phyloP scores from a whole-genome alignment of 2,888 invertebrate species.

The Erebia epiphron region DNA sequence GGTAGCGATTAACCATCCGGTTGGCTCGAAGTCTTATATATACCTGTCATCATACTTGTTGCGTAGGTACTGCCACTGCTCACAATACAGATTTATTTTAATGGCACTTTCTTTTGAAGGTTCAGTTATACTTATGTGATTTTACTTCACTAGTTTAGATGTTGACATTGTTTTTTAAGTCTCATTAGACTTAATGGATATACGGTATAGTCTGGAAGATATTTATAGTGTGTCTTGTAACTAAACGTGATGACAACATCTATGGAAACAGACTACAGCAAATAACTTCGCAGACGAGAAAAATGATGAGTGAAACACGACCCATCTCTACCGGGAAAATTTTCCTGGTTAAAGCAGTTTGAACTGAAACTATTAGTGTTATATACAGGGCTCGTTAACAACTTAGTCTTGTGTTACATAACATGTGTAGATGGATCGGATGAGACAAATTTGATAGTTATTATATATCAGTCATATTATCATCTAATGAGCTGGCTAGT shows the following conservation, averaged over 20 bases:
- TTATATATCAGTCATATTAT: neutral
- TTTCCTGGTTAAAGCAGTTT: constrained; percentile 1
- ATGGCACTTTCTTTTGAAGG: neutral
- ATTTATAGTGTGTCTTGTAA: neutral
- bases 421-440: neutral
- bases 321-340: neutral
- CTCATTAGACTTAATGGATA: neutral
- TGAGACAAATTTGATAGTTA: neutral
- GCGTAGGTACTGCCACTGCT: neutral
- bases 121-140: neutral
- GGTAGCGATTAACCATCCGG: constrained; percentile 14
- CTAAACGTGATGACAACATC: neutral
- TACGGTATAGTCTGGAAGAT: neutral
- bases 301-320: neutral
- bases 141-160: neutral
- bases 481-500: constrained; percentile 1
- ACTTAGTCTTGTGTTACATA: constrained; percentile 4
- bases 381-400: constrained; percentile 12
- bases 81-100: neutral
- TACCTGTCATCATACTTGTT: constrained; percentile 9
- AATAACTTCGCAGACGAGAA: constrained; percentile 4
- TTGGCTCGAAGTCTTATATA: constrained; percentile 21
- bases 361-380: constrained; percentile 6
- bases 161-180: neutral
- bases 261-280: neutral